These are phyloP conservation scores for Brachionus paranguensis DNA, from an alignment of 1,140 invertebrate species.

Conservation along the genomic window DNA sequence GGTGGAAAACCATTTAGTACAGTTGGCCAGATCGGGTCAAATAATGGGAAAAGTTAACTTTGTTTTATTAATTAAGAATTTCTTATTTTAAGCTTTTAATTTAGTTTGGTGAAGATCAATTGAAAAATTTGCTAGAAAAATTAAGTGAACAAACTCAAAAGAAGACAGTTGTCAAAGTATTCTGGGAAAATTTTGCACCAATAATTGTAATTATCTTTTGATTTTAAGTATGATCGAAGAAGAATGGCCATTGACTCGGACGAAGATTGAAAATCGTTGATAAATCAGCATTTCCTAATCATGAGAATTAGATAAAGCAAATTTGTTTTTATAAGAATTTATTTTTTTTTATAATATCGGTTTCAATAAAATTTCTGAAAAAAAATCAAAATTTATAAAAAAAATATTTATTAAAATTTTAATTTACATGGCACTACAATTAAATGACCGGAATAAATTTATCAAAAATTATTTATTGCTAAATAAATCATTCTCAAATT, in stretches of 20 bases:
- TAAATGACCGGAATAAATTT: neutral
- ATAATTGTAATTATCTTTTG: neutral
- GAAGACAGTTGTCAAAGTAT: conserved; percentile 70
- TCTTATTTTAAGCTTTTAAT: neutral
- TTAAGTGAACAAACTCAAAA: conserved; percentile 74
- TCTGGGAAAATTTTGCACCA: neutral
- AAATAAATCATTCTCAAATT: neutral
- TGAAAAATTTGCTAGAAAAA: conserved; percentile 75
- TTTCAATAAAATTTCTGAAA: neutral
- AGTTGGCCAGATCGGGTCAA: conserved; percentile 67
- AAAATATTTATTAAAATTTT: neutral
- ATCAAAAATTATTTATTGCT: neutral
- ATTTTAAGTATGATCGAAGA: conserved; percentile 68
- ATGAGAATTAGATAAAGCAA: neutral
- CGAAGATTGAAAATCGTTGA: conserved; percentile 62
- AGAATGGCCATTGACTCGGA: conserved; percentile 72
- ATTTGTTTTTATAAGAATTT: neutral
- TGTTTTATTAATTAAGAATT: neutral
- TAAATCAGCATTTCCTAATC: neutral
- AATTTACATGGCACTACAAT: neutral
- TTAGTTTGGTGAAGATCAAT: conserved; percentile 71
- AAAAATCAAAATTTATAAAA: neutral
- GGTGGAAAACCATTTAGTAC: conserved; percentile 84
- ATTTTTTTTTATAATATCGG: neutral
- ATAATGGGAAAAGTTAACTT: conserved; percentile 51